Conservation (phyloP, 2,113 vertebrate species). For the Petrocephalus zakoni region DNA sequence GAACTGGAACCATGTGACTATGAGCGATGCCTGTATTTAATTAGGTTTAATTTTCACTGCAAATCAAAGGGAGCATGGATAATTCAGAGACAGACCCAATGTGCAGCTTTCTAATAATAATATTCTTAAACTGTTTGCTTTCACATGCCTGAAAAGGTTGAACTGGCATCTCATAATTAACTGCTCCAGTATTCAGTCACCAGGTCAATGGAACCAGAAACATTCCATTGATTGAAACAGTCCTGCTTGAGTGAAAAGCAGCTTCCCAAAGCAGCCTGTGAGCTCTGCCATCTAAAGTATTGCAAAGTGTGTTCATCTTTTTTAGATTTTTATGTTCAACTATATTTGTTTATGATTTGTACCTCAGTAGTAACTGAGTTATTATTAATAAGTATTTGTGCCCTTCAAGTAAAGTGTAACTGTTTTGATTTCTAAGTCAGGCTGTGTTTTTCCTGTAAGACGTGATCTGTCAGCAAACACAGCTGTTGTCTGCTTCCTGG, state of each 20-base stretch:
- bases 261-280: not conserved
- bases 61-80: not conserved
- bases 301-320: not conserved
- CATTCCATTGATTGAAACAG: not conserved
- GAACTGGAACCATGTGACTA: not conserved
- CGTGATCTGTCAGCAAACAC: not conserved
- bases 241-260: not conserved
- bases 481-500: not conserved
- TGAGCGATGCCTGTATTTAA: not conserved
- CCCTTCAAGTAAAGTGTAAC: too few relatives aligned
- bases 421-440: not conserved
- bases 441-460: not conserved
- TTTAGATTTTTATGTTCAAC: not conserved
- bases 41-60: not conserved
- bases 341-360: too few relatives aligned
- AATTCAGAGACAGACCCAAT: not conserved
- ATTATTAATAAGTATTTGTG: too few relatives aligned
- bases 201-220: not conserved
- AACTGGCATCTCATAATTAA: not conserved
- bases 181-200: not conserved
- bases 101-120: not conserved
- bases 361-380: too few relatives aligned
- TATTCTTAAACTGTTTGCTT: not conserved
- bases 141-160: not conserved
- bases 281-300: not conserved